Base-by-base conservation (phyloP, 92 coral and sea anemone genomes). In the Desmophyllum pertusum region DNA sequence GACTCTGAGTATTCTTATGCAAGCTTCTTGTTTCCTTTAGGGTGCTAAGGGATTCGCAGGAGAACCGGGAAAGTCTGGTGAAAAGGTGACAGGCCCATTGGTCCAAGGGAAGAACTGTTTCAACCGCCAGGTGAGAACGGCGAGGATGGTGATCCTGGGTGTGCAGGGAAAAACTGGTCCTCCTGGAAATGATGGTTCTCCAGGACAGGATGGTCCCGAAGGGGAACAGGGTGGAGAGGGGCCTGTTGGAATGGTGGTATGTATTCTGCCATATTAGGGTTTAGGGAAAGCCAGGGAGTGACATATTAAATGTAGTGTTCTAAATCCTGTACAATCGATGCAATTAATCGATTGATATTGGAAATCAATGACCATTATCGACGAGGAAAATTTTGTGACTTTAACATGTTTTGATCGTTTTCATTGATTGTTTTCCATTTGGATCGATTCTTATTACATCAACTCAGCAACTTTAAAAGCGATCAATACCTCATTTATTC, bases 201-300 rank as follows among this genome's bases (percentile, higher is more conserved):
- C 73, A n/a, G 92, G 92, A 18, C 53, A 43, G 10, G 38, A 41
- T 50, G 92, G 92, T 10, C 61, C 53, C 17, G 66, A 59, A 4
- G 92, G 92, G 29, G 85, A 73, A 43, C 50, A 41, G 27, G 92
- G 92, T 39, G 59, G 62, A 6, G 36, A 6, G 25, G 92, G 92
- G 10, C 39, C 74, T 10, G 13, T 33, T 33, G 92, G 92, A 62
- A 6, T 10, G 6, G 30, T 25, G 64, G 92, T 86, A 88, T 71
- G 59, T 36, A 6, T 74, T 59, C 31, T 25, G 51, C 7, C 51
- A 48, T 48, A 48, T 48, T 48, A 2, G 53, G 53, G 53, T 4
- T 48, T 48, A 48, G 18, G 53, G 18, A 48, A 13, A 48, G 53
- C 53, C 53, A 1, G 53, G 53, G 53, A 4, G 53, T 13, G 53